A percentile compares a stretch with the other conserved stretches of the same genome.
These are phyloP conservation scores for Philereme vetulata DNA, from an alignment of 2,888 invertebrate species.

Conservation along the genomic window DNA sequence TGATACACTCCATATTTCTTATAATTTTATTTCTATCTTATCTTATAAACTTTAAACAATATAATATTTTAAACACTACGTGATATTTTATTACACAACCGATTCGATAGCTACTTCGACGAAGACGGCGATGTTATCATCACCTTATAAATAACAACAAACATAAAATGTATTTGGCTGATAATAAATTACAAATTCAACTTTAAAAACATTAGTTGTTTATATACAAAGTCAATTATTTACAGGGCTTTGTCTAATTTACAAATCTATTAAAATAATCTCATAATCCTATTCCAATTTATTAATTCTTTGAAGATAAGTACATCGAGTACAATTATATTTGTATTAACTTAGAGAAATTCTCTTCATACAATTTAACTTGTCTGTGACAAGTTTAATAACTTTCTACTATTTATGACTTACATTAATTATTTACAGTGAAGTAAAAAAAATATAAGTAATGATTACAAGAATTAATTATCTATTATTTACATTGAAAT, in stretches of 20 bases:
- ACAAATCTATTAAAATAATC: slow-evolving; percentile 37
- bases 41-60: slow-evolving; percentile 76
- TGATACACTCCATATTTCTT: slow-evolving; percentile 44
- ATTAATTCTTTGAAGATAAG: slow-evolving; percentile 20
- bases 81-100: slow-evolving; percentile 82
- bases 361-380: slow-evolving; percentile 49
- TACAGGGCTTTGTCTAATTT: slow-evolving; percentile 53
- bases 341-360: slow-evolving; percentile 49
- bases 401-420: slow-evolving; percentile 38
- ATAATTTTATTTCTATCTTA: slow-evolving; percentile 65
- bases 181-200: slow-evolving; percentile 57
- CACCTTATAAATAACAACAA: slow-evolving; percentile 47
- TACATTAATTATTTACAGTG: slow-evolving; percentile 43
- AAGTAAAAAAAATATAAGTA: slow-evolving; percentile 25
- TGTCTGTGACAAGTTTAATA: slow-evolving; percentile 53
- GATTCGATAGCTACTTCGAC: slow-evolving; percentile 70
- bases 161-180: slow-evolving; percentile 63
- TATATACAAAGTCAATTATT: slow-evolving; percentile 56
- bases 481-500: too few species aligned
- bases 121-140: slow-evolving; percentile 52
- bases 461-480: too few species aligned
- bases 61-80: slow-evolving; percentile 68
- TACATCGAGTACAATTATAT: slow-evolving; percentile 39
- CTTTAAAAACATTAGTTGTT: slow-evolving; percentile 43
- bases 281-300: slow-evolving; percentile 19